phyloP scores from a whole-genome alignment of 2,797 vertebrate species.

The Sebastes wilsoni region DNA sequence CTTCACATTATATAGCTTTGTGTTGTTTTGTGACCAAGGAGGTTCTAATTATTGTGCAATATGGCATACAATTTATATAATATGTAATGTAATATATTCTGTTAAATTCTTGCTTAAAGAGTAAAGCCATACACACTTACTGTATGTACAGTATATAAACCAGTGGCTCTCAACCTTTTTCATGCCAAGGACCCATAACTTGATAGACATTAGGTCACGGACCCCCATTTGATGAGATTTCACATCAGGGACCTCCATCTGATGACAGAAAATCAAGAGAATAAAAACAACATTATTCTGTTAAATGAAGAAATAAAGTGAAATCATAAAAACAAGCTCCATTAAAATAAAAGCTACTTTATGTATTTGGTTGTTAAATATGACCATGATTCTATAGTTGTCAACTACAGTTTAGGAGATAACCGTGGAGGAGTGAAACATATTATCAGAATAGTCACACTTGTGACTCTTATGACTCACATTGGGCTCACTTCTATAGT shows the following conservation, averaged over 20 bases:
- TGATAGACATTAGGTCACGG: fast-evolving
- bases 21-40: neutral
- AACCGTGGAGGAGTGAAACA: too few species aligned
- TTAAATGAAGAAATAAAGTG: neutral
- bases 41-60: neutral
- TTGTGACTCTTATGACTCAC: too few species aligned
- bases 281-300: neutral
- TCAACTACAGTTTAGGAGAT: too few species aligned
- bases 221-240: too few species aligned
- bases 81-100: neutral
- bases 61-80: neutral
- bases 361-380: neutral
- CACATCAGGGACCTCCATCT: too few species aligned
- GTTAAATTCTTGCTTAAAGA: neutral
- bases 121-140: neutral
- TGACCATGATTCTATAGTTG: too few species aligned
- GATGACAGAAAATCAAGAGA: neutral
- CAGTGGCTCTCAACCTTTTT: too few species aligned
- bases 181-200: too few species aligned
- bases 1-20: neutral
- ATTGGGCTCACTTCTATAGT: too few species aligned
- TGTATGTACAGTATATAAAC: neutral
- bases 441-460: too few species aligned
- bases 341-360: constrained; percentile 53
- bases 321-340: constrained; percentile 14